Percentiles rank a stretch among this genome's conserved stretches.
Evolutionary conservation across 2,113 vertebrate species (phyloP).

Genomic region (Dicaeum eximium): DNA sequence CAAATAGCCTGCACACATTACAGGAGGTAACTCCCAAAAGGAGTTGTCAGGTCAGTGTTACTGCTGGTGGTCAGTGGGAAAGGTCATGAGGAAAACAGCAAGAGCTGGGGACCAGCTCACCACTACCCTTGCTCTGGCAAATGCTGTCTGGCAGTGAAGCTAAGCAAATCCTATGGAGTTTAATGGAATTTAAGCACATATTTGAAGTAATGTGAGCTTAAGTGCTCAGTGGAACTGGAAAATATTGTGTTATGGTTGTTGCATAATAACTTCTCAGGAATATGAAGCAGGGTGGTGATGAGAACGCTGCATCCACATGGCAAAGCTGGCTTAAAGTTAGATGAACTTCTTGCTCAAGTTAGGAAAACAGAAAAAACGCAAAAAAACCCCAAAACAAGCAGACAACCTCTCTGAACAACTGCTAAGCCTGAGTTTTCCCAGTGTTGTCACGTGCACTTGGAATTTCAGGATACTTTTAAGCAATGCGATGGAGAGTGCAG

Average conservation of each 20-base stretch:
- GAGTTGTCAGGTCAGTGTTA: neutral
- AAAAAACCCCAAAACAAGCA: neutral
- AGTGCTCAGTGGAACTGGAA: neutral
- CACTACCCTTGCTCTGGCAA: neutral
- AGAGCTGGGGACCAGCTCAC: neutral
- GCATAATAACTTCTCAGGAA: neutral
- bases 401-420: neutral
- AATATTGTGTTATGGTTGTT: neutral
- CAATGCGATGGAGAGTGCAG: fast-evolving
- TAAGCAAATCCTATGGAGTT: neutral
- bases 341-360: neutral
- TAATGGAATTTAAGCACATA: neutral
- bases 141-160: neutral
- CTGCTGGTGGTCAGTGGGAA: neutral
- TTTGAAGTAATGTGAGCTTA: neutral
- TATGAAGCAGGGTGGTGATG: fast-evolving
- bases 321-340: neutral
- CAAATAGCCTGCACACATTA: neutral
- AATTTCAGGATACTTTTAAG: neutral
- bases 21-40: neutral
- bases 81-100: neutral
- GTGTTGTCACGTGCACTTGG: neutral
- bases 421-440: neutral
- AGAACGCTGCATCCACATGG: neutral
- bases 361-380: neutral